Base-by-base conservation (phyloP, 64 coral and sea anemone species). In the Actinia equina region DNA sequence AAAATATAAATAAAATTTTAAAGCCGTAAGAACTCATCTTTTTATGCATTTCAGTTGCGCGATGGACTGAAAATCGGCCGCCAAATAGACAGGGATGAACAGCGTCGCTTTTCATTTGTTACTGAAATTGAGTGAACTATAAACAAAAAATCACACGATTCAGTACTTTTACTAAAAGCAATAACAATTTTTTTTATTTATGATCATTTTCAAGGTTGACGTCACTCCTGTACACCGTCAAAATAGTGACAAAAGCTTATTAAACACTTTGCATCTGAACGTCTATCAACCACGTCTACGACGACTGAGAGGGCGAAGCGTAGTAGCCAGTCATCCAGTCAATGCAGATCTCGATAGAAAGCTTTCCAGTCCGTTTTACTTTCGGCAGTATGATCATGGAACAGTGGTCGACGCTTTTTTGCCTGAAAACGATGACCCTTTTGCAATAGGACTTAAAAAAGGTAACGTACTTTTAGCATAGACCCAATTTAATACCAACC, bases 311-410 rank as follows among this genome's bases (percentile, higher is more conserved):
- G 45, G 52, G 22, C 58, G 62, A 6, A 22, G 85, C 26, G 77
- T 81, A 20, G n/a, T 57, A 19, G 44, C 45, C 57, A 92, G 60
- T 67, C 77, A 92, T 46, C 91, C 91, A n/a, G 91, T 88, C 65
- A 88, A 92, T 63, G 91, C 88, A 82, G 91, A 92, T 49, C 82
- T 92, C 49, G 86, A 92, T 58, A 62, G 78, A 18, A 43, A 92
- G 90, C 64, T 92, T 49, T 88, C 86, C 43, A 88, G 84, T 46
- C 91, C 91, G 6, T 92, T 92, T 52, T 92, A 92, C 49, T 92
- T 92, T 54, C 91, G 79, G n/a, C 91, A 92, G 37, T 52, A 60
- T 18, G 86, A 84, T 15, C 91, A 92, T 63, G 91, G 91, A 30
- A 20, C 44, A 15, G 49, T 92, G 12, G 80, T 84, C 70, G 91